phyloP scores from a whole-genome alignment of 1,140 invertebrate species.

The Drosophila nasuta region DNA sequence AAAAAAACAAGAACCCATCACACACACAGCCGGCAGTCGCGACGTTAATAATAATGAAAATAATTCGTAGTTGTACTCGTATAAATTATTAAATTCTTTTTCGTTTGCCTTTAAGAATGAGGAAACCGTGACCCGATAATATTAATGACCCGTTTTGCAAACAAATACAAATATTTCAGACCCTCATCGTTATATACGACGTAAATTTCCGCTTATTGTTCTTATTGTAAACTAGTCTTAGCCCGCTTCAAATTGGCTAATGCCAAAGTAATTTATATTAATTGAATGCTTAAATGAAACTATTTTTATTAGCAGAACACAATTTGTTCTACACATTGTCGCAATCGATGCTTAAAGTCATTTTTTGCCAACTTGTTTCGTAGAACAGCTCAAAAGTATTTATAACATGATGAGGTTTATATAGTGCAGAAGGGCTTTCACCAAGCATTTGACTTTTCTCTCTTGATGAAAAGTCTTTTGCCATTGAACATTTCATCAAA shows the following conservation, averaged over 20 bases:
- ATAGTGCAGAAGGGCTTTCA: conserved; percentile 5
- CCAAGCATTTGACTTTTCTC: conserved; percentile 17
- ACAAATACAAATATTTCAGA: neutral
- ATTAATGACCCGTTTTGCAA: conserved; percentile 64
- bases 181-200: neutral
- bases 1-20: neutral
- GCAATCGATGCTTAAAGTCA: neutral
- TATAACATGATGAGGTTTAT: neutral
- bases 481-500: conserved; percentile 8
- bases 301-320: neutral
- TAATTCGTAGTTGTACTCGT: conserved; percentile 74
- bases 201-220: neutral
- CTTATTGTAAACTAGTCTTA: neutral
- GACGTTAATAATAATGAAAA: conserved; percentile 71
- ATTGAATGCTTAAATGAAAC: neutral
- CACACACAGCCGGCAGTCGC: conserved; percentile 36
- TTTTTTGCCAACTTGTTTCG: neutral
- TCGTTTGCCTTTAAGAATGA: conserved; percentile 27
- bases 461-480: neutral
- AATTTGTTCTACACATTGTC: neutral
- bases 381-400: neutral
- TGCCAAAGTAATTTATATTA: conserved; percentile 4
- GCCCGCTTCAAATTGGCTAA: neutral
- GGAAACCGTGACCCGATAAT: conserved; percentile 44
- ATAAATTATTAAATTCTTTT: conserved; percentile 79